phyloP scores from a whole-genome alignment of 2,113 vertebrate genomes.

The Otolemur garnettii region DNA sequence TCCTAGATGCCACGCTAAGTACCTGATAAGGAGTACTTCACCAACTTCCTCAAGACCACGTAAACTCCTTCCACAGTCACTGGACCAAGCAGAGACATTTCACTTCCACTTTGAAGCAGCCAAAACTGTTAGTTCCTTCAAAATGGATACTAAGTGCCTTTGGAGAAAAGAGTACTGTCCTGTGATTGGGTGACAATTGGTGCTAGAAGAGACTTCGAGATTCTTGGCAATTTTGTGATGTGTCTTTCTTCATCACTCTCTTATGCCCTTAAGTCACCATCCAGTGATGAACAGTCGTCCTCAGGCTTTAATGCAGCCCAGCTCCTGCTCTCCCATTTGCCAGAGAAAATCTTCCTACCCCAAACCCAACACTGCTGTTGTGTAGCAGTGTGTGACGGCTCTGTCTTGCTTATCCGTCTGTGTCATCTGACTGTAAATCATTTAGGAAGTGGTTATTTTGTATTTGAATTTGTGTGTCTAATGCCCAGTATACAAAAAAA shows the following conservation, averaged over 20 bases:
- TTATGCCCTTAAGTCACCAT: not conserved
- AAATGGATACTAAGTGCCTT: not conserved
- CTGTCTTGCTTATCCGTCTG: not conserved
- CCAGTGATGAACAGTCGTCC: not conserved
- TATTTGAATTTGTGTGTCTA: not conserved
- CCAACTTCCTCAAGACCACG: not conserved
- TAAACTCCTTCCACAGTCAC: not conserved
- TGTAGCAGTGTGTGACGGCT: not conserved
- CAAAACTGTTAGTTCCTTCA: not conserved
- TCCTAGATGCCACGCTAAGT: not conserved
- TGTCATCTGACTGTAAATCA: not conserved
- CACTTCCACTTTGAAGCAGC: not conserved
- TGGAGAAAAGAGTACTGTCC: not conserved
- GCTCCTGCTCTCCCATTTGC: not conserved
- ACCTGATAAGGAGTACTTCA: not conserved
- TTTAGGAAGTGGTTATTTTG: not conserved
- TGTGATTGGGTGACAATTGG: not conserved
- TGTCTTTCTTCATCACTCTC: not conserved
- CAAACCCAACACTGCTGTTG: not conserved
- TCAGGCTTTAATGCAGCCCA: not conserved
- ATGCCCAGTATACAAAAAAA: not conserved
- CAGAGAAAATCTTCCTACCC: not conserved
- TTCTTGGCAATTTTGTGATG: not conserved
- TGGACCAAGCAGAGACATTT: not conserved
- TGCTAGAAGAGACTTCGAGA: not conserved